These are phyloP conservation scores for Zaprionus bogoriensis DNA, from an alignment of 2,888 invertebrate genomes.

Conservation along the genomic window DNA sequence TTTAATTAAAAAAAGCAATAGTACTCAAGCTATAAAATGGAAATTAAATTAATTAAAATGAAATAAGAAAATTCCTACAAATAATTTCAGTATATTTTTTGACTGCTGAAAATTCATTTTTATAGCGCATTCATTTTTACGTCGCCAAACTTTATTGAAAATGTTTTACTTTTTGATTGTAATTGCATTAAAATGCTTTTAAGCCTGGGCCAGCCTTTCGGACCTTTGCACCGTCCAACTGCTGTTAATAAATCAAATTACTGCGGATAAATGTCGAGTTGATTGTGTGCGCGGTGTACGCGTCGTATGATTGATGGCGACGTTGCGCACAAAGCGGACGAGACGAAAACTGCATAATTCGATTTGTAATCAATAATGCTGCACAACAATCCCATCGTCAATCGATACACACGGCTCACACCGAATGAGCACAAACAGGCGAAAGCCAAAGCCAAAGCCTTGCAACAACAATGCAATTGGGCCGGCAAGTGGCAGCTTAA, in stretches of 20 bases:
- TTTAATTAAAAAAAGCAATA: not conserved
- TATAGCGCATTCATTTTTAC: too few species aligned
- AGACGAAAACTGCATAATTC: slow-evolving; percentile 51
- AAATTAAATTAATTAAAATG: too few species aligned
- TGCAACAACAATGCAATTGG: slow-evolving; percentile 14
- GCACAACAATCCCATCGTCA: too few species aligned
- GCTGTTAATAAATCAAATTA: slow-evolving; percentile 47
- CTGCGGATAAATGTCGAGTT: not conserved
- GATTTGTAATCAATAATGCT: slow-evolving; percentile 66
- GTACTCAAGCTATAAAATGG: too few species aligned
- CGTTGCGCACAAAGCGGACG: slow-evolving; percentile 6
- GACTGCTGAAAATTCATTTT: not conserved
- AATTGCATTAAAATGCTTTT: slow-evolving; percentile 54
- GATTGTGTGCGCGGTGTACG: slow-evolving; percentile 5
- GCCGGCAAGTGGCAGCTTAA: slow-evolving; percentile 25
- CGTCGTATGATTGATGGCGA: slow-evolving; percentile 48
- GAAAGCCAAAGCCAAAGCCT: not conserved
- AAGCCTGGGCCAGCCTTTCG: too few species aligned
- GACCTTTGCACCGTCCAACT: slow-evolving; percentile 5
- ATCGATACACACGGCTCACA: too few species aligned
- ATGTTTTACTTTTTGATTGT: slow-evolving; percentile 8
- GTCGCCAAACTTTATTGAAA: too few species aligned
- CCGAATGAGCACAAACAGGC: slow-evolving; percentile 2
- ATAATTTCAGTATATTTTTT: too few species aligned
- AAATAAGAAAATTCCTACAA: too few species aligned